Evolutionary conservation across 2,888 invertebrate species (phyloP), one percentile per base, ranked within the genome.

Genomic region (Calliopum simillimum): DNA sequence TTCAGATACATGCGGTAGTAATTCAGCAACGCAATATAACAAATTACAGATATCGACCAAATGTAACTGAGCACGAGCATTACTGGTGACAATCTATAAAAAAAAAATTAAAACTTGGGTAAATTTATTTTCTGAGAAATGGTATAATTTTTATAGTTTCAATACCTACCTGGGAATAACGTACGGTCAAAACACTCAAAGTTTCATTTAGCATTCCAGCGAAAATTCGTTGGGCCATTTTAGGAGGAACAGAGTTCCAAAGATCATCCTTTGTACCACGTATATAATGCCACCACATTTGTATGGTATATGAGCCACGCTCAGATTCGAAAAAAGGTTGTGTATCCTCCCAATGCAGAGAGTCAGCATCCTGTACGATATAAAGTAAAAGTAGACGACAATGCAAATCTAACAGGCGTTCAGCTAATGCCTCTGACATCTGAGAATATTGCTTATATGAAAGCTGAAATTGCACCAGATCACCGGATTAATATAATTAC

Each of bases 281-380:
- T 86, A 95, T 93, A 80, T 95, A 95, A 23, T 94, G 88, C 93
- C 94, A 94, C 95, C 95, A 95, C 89, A 94, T 95, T 80, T 94
- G 94, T 73, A 94, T 90, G 2, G 93, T 91, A 51, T 93, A 94
- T 3, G 94, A 93, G 3, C 94, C 94, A 14, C 93, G 87, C 81
- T 93, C 93, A 0, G 90, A 90, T 82, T 92, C 92, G 77, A 91
- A 92, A 78, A 92, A 92, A 0, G 90, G 87, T 0, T 87, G 86
- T 53, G 88, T 88, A 71, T 89, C 90, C 76, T 93, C 91, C 89
- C 94, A 94, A 73, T 92, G 90, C 47, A 94, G 87, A 0, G 93
- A 93, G 43, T 94, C 94, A 0, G 93, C 91, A 84, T 95, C 95
- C 83, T 95, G 95, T 12, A 95, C 87, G 64, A 95, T 92, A 77